phyloP scores from a whole-genome alignment of 2,113 vertebrate genomes.

The Elanus axillaris region DNA sequence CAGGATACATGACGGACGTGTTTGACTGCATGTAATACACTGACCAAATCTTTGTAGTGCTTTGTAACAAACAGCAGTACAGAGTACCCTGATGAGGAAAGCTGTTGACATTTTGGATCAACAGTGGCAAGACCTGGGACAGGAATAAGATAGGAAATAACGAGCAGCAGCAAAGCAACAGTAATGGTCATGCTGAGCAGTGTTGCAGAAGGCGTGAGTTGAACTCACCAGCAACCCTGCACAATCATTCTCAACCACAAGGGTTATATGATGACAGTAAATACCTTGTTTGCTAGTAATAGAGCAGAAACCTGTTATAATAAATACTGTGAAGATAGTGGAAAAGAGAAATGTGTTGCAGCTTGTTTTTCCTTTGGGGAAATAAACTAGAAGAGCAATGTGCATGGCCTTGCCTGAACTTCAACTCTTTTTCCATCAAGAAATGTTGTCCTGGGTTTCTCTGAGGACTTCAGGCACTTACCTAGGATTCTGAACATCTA shows the following conservation, averaged over 20 bases:
- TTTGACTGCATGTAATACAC: neutral
- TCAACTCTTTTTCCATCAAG: neutral
- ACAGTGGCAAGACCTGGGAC: neutral
- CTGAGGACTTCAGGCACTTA: neutral
- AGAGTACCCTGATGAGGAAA: neutral
- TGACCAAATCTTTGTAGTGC: neutral
- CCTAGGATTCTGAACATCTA: neutral
- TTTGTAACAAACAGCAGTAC: neutral
- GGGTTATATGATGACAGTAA: neutral
- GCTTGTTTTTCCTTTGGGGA: neutral
- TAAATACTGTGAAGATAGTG: neutral
- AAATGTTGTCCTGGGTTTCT: neutral
- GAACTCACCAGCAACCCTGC: neutral
- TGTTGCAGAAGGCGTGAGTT: neutral
- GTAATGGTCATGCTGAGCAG: neutral
- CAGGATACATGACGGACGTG: neutral
- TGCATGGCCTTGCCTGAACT: neutral
- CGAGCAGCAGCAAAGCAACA: neutral
- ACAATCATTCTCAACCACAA: neutral
- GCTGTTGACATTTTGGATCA: neutral
- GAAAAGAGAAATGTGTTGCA: neutral
- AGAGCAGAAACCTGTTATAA: neutral
- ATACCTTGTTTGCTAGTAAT: neutral
- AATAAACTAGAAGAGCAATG: neutral
- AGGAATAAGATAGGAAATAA: neutral